Evolutionary conservation across 1,140 invertebrate species (phyloP).

Genomic region (Megalonaias nervosa): DNA sequence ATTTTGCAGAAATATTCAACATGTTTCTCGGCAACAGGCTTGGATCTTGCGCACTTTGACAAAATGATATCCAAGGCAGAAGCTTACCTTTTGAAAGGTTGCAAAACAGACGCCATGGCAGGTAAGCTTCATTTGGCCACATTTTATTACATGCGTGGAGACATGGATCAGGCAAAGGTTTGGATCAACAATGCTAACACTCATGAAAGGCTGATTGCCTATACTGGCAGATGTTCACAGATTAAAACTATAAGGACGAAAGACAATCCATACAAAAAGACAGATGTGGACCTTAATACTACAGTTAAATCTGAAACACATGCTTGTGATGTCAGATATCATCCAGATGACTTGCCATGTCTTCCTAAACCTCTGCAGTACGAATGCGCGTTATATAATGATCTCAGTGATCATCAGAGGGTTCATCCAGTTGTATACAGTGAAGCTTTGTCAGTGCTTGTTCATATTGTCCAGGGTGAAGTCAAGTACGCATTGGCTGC

Average conservation of each 20-base stretch:
- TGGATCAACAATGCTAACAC: not conserved
- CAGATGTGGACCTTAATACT: not conserved
- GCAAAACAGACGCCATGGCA: not conserved
- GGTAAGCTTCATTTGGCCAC: conserved; percentile 9
- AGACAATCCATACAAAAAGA: not conserved
- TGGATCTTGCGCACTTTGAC: not conserved
- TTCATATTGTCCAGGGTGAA: not conserved
- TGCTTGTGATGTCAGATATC: conserved; percentile 22
- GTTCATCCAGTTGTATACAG: conserved; percentile 20
- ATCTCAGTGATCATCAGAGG: not conserved
- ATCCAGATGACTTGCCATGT: conserved; percentile 11
- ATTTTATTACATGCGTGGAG: not conserved
- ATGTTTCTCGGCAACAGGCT: not conserved
- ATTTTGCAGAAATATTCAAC: not conserved
- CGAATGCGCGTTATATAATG: conserved; percentile 22
- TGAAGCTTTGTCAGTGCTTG: not conserved
- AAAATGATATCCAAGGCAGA: not conserved
- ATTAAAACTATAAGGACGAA: not conserved
- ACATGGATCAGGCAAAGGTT: conserved; percentile 5
- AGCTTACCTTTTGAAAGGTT: not conserved
- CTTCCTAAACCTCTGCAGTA: conserved; percentile 25
- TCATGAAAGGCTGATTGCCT: not conserved
- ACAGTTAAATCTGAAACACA: not conserved
- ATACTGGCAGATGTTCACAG: not conserved
- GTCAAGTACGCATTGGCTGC: too few species aligned